Evolutionary conservation across 1,140 invertebrate genomes (phyloP), one percentile per base, ranked within the genome.

Genomic region (Halesus radiatus): DNA sequence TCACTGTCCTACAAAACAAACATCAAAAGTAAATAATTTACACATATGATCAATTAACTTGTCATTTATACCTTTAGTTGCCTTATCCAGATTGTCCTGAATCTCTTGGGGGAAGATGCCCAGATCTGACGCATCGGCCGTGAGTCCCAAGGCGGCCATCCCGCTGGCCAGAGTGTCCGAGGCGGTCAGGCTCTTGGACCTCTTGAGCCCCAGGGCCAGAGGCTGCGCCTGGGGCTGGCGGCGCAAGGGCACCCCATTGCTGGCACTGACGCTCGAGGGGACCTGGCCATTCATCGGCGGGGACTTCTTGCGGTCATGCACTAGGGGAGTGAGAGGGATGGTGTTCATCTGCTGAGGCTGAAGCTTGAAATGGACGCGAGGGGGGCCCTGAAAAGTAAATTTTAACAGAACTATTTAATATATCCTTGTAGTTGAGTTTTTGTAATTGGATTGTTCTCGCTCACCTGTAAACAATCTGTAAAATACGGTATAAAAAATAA

Each of bases 161-260:
- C 91, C 91, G 53, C 91, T 92, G 45, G 92, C 92, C 1, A 93
- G 85, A 0, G 92, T 90, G 84, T 95, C 94, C 0, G 93, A 91
- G 1, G 94, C 92, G 1, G 93, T 95, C 62, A 96, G 87, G 66
- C 94, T 96, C 86, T 96, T 96, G 8, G 95, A 96, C 23, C 95
- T 90, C 87, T 96, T 95, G 18, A 95, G 84, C n/a, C 91, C 91
- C 10, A 91, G 89, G 3, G 90, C 85, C 37, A 86, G 85, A 77
- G 87, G 87, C 16, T 87, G 87, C 6, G 86, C 84, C 29, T 87
- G 81, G 76, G 85, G 87, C 84, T 87, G 54, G 18, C 64, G 23
- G 2, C 60, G 73, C 20, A 26, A 52, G 22, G 52, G 53, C 7
- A 54, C 68, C 20, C 68, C 20, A 23, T 52, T 13, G 54, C 56